These are phyloP conservation scores for Junonia oenone DNA, from an alignment of 2,888 invertebrate genomes.

Conservation along the genomic window DNA sequence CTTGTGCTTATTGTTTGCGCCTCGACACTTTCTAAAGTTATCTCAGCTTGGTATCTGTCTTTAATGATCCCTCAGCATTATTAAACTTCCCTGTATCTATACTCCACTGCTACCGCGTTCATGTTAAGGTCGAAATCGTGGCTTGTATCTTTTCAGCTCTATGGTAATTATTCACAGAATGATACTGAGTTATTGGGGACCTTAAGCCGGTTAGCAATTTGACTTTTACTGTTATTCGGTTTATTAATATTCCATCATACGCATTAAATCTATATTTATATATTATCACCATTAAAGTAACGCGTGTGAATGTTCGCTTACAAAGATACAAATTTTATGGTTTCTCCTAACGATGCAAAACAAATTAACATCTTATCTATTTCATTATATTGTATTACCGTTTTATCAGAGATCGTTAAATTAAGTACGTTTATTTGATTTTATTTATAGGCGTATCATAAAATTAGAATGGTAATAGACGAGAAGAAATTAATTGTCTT, in stretches of 20 bases:
- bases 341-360: conserved; percentile 17
- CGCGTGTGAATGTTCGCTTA: conserved; percentile 4
- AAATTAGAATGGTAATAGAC: conserved; percentile 1
- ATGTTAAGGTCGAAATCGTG: conserved; percentile 19
- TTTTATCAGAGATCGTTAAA: conserved; percentile 24
- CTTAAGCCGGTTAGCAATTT: not conserved
- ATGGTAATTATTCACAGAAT: conserved; percentile 21
- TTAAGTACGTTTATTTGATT: conserved; percentile 17
- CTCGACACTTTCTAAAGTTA: conserved; percentile 70
- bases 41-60: conserved; percentile 53
- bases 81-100: conserved; percentile 34
- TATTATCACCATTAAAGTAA: not conserved
- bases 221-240: conserved; percentile 2
- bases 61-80: conserved; percentile 48
- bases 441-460: conserved; percentile 15
- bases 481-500: conserved; percentile 2
- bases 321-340: conserved; percentile 4
- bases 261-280: not conserved
- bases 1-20: conserved; percentile 58
- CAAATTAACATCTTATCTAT: conserved; percentile 27
- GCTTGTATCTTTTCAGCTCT: conserved; percentile 19
- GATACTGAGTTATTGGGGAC: conserved; percentile 10
- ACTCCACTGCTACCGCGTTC: conserved; percentile 20
- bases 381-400: conserved; percentile 16
- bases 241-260: conserved; percentile 4